A percentile compares a stretch with the other conserved stretches of the same genome.
Evolutionary conservation across 2,113 vertebrate genomes (phyloP).

Genomic region (Lycocorax pyrrhopterus): DNA sequence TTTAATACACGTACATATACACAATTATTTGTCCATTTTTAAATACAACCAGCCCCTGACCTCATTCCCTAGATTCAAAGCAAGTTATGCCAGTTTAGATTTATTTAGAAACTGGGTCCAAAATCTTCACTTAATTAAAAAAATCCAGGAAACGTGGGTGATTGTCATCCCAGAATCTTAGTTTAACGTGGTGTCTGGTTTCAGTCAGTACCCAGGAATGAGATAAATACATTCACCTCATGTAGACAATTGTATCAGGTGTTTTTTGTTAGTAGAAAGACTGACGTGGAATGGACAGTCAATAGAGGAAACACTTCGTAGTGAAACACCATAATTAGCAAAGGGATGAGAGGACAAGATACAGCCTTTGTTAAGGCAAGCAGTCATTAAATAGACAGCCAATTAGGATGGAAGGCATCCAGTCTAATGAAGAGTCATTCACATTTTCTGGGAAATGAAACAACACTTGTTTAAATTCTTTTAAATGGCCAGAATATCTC

Average conservation of each 20-base stretch:
- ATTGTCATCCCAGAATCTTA: background rate
- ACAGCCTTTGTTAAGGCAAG: background rate
- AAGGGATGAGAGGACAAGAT: background rate
- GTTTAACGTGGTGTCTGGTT: background rate
- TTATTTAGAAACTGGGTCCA: background rate
- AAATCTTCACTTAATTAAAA: background rate
- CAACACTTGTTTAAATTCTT: background rate
- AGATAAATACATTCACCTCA: background rate
- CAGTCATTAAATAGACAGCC: background rate
- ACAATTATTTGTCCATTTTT: background rate
- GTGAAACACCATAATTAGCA: background rate
- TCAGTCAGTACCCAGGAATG: background rate
- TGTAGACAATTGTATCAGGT: background rate
- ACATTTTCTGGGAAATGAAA: background rate
- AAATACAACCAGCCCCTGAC: background rate
- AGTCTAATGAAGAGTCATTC: background rate
- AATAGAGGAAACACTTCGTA: background rate
- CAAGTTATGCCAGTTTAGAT: background rate
- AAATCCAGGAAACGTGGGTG: background rate
- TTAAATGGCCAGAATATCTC: background rate
- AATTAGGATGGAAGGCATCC: background rate
- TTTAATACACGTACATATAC: background rate
- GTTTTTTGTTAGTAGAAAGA: background rate
- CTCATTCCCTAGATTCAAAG: background rate
- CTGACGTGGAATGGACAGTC: background rate